Evolutionary conservation across 2,113 vertebrate genomes (phyloP), one percentile per base, ranked within the genome.

Genomic region (Lathamus discolor): DNA sequence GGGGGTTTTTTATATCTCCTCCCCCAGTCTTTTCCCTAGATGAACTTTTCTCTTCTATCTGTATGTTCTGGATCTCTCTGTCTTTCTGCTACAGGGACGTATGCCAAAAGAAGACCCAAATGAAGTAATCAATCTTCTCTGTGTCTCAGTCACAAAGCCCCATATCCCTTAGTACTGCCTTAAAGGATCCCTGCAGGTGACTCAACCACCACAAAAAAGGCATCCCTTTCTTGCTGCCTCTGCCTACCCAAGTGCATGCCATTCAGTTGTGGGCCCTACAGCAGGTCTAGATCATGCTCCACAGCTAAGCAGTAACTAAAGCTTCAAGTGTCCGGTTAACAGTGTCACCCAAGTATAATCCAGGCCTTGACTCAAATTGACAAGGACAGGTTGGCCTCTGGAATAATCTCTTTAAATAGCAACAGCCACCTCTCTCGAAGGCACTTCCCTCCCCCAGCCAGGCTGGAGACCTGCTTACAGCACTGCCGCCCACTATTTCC

Each of bases 381-480:
- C 96, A 97, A 95, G 93, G 97, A 97, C 97, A 97, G 96, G 90
- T 77, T 97, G 89, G 83, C 82, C 82, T 88, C 92, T 82, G 84
- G 93, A 95, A 92, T 97, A 97, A 98, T 95, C 96, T 94, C 97
- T 97, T 97, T 98, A 98, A 97, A 98, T 98, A 98, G 97, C 88
- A 84, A 86, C 88, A 89, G 86, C 89, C 85, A 33, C 39, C 24
- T 70, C 87, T 85, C 83, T 52, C 44, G 16, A 86, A 97, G 96
- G 73, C 96, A 44, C 48, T 78, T 86, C 72, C 73, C 51, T 88
- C 89, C 83, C 83, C 35, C 70, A 39, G 64, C 35, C 62, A 33
- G 52, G 1, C 79, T 37, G 76, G 74, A 87, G 76, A 90, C 88
- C 97, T 64, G 74, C 79, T 68, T 69, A 70, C 88, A 33, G 81